Conservation (phyloP, 1,140 invertebrate species). For the Aphelenchoides fujianensis region DNA sequence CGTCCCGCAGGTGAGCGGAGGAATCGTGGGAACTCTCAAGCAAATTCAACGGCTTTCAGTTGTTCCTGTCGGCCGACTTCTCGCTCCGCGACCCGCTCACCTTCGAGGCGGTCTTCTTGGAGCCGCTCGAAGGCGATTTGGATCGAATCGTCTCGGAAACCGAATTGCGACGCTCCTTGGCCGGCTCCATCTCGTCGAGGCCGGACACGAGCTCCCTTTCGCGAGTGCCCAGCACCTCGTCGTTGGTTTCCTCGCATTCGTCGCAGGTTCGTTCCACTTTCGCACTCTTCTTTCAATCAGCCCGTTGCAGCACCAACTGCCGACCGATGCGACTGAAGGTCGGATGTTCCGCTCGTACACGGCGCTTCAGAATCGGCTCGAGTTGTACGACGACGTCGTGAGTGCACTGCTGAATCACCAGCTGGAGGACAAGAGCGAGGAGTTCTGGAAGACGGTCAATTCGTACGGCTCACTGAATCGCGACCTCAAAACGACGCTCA, state of each 20-base stretch:
- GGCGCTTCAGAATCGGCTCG: slow-evolving; percentile 48
- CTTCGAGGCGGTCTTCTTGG: slow-evolving; percentile 81
- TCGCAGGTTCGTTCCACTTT: slow-evolving; percentile 38
- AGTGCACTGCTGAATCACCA: slow-evolving; percentile 53
- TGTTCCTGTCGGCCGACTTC: slow-evolving; percentile 80
- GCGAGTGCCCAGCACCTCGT: slow-evolving; percentile 21
- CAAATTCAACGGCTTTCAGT: slow-evolving; percentile 62
- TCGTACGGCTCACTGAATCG: slow-evolving; percentile 55
- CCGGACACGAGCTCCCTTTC: slow-evolving; percentile 18
- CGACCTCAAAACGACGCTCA: slow-evolving; percentile 43
- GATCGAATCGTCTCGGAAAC: slow-evolving; percentile 34
- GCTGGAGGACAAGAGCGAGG: slow-evolving; percentile 55
- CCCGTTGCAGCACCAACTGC: slow-evolving; percentile 37
- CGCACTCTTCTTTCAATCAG: no score
- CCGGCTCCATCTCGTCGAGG: not conserved
- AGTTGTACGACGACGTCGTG: slow-evolving; percentile 56
- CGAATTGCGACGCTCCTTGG: slow-evolving; percentile 20
- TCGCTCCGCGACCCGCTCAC: slow-evolving; percentile 76
- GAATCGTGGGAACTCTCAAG: not conserved
- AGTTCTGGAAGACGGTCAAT: slow-evolving; percentile 59
- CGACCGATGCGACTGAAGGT: slow-evolving; percentile 37
- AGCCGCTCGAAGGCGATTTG: slow-evolving; percentile 50
- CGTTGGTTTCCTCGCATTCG: slow-evolving; percentile 37
- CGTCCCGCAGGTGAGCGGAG: slow-evolving; percentile 73
- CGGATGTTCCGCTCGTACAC: slow-evolving; percentile 53